Evolutionary conservation across 2,797 vertebrate genomes (phyloP).

Genomic region (Delichon dasypus): DNA sequence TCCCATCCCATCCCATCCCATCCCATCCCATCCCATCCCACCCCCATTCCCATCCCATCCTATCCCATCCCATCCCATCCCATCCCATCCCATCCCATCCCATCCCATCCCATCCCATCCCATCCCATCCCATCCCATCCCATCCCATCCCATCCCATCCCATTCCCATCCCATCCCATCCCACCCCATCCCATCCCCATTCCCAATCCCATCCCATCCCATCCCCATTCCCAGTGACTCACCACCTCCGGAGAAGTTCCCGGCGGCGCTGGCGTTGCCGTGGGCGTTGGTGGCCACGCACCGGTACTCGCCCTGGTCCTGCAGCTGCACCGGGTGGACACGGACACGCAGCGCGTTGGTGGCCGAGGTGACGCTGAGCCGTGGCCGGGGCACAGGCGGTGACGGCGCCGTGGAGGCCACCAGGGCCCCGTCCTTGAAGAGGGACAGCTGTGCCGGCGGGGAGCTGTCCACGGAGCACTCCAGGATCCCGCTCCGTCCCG

Average conservation of each 20-base stretch:
- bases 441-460: conserved; percentile 58
- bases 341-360: background rate
- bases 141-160: no score
- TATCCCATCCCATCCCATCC: no score
- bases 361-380: background rate
- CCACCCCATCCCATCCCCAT: no score
- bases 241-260: conserved; percentile 54
- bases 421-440: conserved; percentile 9
- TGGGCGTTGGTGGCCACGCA: conserved; percentile 64
- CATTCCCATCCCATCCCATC: no score
- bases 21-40: no score
- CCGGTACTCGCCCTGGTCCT: conserved; percentile 72
- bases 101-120: no score
- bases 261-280: conserved; percentile 10
- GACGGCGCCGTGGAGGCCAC: conserved; percentile 44
- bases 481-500: conserved; percentile 37
- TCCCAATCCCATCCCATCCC: no score
- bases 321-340: background rate
- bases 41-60: no score
- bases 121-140: no score
- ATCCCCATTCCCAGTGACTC: background rate
- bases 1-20: no score
- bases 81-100: no score
- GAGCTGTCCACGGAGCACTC: conserved; percentile 72
- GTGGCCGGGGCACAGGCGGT: background rate